Evolutionary conservation across 2,797 vertebrate genomes (phyloP).

Genomic region (Forpus xanthops): DNA sequence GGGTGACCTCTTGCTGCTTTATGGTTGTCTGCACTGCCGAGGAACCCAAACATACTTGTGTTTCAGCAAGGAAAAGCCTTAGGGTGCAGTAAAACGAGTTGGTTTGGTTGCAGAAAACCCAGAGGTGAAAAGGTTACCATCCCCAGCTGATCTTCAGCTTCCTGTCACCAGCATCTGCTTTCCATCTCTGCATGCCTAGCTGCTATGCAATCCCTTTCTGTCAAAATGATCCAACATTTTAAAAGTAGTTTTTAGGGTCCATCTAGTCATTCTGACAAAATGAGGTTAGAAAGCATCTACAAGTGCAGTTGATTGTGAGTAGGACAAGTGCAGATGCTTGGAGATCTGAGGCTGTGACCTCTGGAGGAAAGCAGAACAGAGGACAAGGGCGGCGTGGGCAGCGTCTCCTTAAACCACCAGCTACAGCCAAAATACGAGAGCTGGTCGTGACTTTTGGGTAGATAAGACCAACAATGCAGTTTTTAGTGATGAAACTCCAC

Average conservation of each 20-base stretch:
- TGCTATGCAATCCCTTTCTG: neutral
- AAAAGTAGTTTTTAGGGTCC: neutral
- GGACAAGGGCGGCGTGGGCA: neutral
- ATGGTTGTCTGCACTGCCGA: neutral
- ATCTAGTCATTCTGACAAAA: conserved; percentile 33
- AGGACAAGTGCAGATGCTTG: neutral
- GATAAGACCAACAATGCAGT: neutral
- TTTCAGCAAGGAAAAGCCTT: neutral
- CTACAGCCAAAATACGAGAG: neutral
- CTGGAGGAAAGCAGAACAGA: neutral
- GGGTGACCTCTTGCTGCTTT: neutral
- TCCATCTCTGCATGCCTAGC: neutral
- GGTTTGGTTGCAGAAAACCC: neutral
- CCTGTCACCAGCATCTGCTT: neutral
- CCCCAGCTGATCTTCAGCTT: neutral
- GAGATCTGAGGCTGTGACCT: neutral
- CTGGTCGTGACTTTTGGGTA: neutral
- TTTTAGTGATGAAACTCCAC: neutral
- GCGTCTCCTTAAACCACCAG: neutral
- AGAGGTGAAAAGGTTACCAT: neutral
- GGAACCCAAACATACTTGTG: neutral
- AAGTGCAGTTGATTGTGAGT: neutral
- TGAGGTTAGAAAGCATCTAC: conserved; percentile 4
- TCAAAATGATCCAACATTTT: neutral
- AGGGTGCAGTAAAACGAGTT: neutral